Evolutionary conservation across 2,888 invertebrate genomes (phyloP), one percentile per base, ranked within the genome.

Genomic region (Platycnemis pennipes): DNA sequence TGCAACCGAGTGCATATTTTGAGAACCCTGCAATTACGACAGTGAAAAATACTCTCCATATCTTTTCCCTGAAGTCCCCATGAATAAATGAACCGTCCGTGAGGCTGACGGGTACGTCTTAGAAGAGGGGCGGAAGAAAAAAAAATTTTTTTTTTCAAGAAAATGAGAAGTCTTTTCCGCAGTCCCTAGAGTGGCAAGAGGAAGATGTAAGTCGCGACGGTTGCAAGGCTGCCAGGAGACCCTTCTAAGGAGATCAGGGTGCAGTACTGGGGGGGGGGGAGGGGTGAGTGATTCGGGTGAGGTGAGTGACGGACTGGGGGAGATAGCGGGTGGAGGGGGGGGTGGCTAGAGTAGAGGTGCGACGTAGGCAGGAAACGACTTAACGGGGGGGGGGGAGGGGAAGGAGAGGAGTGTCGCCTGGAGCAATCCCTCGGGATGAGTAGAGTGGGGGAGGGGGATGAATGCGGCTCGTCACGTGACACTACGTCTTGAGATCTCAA

Each of bases 221-320:
- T n/a, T n/a, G 26, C 8, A 63, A 26, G 63, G 63, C 26, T 56
- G 56, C 56, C 56, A 56, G 56, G 49, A 19, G 56, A 56, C 26
- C 63, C 26, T 63, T 63, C 63, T 63, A 63, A 63, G n/a, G 63
- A 63, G 63, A 63, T 63, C n/a, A n/a, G n/a, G 56, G 56, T 56
- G 56, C 16, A 16, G 63, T 7, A 22, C 63, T 26, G 1, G 2
- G 63, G n/a, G 19, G 63, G 7, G 8, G 2, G 22, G 63, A 7
- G n/a, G 22, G 22, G 63, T 1, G 63, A 3, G 26, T 8, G 63
- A 0, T n/a, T 26, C 2, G 19, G n/a, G n/a, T n/a, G n/a, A n/a
- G n/a, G n/a, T n/a, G 26, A 63, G n/a, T 26, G 63, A 63, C 2
- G 8, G 63, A 8, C n/a, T 19, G 63, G 1, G n/a, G n/a, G 63